These are phyloP conservation scores for Apodemus agrarius DNA, from an alignment of 2,797 vertebrate species.

Conservation along the genomic window DNA sequence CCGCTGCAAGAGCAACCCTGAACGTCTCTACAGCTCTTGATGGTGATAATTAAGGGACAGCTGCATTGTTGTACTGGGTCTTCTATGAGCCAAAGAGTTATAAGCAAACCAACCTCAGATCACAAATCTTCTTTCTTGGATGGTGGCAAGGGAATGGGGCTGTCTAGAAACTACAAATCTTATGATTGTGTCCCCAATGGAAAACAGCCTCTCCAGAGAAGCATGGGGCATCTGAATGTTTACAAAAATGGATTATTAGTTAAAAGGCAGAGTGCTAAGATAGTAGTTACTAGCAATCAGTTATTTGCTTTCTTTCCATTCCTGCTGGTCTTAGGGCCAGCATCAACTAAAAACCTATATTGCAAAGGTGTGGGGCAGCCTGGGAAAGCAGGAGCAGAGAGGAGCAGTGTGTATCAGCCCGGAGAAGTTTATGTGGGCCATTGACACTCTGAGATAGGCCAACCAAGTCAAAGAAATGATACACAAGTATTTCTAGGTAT, in stretches of 20 bases:
- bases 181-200: slow-evolving; percentile 96
- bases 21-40: slow-evolving; percentile 85
- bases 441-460: neutral
- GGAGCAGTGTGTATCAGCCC: neutral
- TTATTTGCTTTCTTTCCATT: neutral
- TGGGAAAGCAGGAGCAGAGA: neutral
- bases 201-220: slow-evolving; percentile 87
- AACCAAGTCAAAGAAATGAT: neutral
- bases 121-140: slow-evolving; percentile 95
- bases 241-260: slow-evolving; percentile 94
- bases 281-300: neutral
- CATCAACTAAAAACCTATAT: neutral
- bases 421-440: neutral
- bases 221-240: slow-evolving; percentile 96
- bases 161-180: slow-evolving; percentile 96
- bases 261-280: slow-evolving; percentile 80
- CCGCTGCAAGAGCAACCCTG: neutral
- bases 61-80: slow-evolving; percentile 94
- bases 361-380: neutral
- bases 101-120: slow-evolving; percentile 92
- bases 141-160: slow-evolving; percentile 87
- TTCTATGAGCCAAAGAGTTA: slow-evolving; percentile 93
- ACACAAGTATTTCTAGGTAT: slow-evolving; percentile 88
- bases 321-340: neutral
- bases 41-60: slow-evolving; percentile 98